A percentile compares a stretch with the other conserved stretches of the same genome.
phyloP scores from a whole-genome alignment of 2,797 vertebrate species.

The Characodon lateralis region DNA sequence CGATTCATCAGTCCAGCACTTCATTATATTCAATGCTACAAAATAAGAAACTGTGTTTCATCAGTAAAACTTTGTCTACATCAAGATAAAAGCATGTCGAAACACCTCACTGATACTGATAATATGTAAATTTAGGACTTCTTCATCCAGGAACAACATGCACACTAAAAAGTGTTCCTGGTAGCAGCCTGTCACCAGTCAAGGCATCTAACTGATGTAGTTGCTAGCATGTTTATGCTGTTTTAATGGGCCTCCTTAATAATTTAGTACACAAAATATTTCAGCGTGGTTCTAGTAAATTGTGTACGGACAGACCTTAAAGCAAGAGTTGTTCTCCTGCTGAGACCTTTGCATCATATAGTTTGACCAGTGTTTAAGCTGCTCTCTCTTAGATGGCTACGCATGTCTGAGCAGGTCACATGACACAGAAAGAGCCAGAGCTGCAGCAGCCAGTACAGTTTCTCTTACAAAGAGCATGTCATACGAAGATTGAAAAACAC shows the following conservation, averaged over 20 bases:
- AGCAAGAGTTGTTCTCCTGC: background rate
- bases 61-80: background rate
- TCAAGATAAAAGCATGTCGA: background rate
- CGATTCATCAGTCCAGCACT: background rate
- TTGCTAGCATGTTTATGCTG: background rate
- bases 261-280: background rate
- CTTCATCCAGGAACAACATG: background rate
- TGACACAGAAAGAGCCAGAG: background rate
- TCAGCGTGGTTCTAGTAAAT: background rate
- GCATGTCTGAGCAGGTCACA: background rate
- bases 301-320: background rate
- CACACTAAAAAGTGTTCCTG: background rate
- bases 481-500: background rate
- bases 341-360: background rate
- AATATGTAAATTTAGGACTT: background rate
- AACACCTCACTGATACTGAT: background rate
- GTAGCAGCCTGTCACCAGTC: background rate
- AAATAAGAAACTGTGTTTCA: too few relatives aligned
- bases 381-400: background rate
- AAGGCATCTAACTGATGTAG: background rate
- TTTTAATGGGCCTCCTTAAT: background rate
- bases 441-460: background rate
- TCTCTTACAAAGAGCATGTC: background rate
- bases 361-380: background rate
- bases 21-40: background rate